phyloP scores from a whole-genome alignment of 2,888 invertebrate genomes.

The Orthosia cruda region DNA sequence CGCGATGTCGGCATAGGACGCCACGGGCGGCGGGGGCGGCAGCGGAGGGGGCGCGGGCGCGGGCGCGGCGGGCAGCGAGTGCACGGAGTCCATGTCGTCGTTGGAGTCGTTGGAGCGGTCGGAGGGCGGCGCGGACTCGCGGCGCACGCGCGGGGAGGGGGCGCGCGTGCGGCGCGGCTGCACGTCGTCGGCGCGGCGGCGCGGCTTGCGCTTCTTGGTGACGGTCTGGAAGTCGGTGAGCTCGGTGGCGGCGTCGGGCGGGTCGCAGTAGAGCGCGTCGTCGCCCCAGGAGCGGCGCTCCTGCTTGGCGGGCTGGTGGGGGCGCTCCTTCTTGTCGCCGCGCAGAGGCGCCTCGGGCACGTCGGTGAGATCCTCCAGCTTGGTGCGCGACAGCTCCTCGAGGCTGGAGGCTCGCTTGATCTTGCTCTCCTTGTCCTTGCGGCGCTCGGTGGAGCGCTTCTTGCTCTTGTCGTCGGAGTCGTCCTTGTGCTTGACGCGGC shows the following conservation, averaged over 20 bases:
- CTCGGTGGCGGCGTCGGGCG: constrained; percentile 81
- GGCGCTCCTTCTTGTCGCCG: constrained; percentile 64
- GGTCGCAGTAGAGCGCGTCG: constrained; percentile 84
- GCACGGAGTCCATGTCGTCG: constrained; percentile 96
- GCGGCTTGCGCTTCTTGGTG: constrained; percentile 95
- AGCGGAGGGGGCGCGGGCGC: constrained; percentile 79
- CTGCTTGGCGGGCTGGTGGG: constrained; percentile 80
- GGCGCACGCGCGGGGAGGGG: constrained; percentile 92
- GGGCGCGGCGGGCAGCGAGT: constrained; percentile 94
- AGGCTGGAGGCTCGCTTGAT: constrained; percentile 95
- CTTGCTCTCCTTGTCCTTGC: constrained; percentile 85
- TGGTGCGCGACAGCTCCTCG: constrained; percentile 95
- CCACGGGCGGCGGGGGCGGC: constrained; percentile 93
- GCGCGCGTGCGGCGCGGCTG: constrained; percentile 75
- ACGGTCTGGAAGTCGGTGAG: constrained; percentile 96
- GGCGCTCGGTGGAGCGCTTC: constrained; percentile 90
- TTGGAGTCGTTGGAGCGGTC: constrained; percentile 96
- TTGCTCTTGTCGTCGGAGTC: constrained; percentile 88
- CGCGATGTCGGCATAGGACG: constrained; percentile 96
- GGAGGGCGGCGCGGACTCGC: constrained; percentile 94
- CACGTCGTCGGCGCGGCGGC: constrained; percentile 92
- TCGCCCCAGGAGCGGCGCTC: constrained; percentile 94
- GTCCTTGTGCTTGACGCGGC: constrained; percentile 85
- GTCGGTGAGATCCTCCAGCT: constrained; percentile 94
- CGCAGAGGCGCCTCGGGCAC: constrained; percentile 76